Conservation (phyloP, 2,888 invertebrate genomes). For the Thecocarcelia acutangulata region DNA sequence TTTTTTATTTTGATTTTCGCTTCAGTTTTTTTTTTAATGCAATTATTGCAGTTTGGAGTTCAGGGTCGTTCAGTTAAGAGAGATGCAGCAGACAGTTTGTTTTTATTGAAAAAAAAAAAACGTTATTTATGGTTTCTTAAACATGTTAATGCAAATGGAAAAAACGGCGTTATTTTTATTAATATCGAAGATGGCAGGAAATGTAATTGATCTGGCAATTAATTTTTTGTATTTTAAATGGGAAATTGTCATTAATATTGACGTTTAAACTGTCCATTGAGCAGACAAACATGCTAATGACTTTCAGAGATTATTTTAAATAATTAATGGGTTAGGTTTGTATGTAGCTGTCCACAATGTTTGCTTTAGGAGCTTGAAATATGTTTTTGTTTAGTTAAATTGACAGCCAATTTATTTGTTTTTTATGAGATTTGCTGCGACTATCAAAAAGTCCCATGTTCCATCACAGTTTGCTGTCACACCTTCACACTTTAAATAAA, state of each 20-base stretch:
- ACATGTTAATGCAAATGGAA: conserved; percentile 1
- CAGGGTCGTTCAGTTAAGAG: conserved; percentile 60
- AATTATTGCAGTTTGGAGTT: conserved; percentile 36
- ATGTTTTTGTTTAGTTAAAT: not conserved
- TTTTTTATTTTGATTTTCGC: conserved; percentile 6
- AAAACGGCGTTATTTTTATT: conserved; percentile 11
- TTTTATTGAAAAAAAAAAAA: not conserved
- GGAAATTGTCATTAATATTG: conserved; percentile 43
- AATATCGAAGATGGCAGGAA: conserved; percentile 50
- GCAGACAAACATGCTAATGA: conserved; percentile 6
- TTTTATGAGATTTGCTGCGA: too few species aligned
- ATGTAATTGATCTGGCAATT: conserved; percentile 52
- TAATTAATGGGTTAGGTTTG: conserved; percentile 18
- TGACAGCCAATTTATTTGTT: conserved; percentile 26
- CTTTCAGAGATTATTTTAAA: conserved; percentile 22
- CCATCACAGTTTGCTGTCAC: too few species aligned
- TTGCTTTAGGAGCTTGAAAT: conserved; percentile 8
- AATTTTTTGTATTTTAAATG: conserved; percentile 32
- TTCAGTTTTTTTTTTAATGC: conserved; percentile 1
- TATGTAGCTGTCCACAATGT: not conserved
- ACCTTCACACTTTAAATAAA: too few species aligned
- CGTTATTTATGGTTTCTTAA: not conserved
- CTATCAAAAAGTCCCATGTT: too few species aligned
- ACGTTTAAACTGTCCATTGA: conserved; percentile 14
- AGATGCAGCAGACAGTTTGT: conserved; percentile 17